Conservation (phyloP, 64 coral and sea anemone species). For the Stylophora pistillata region DNA sequence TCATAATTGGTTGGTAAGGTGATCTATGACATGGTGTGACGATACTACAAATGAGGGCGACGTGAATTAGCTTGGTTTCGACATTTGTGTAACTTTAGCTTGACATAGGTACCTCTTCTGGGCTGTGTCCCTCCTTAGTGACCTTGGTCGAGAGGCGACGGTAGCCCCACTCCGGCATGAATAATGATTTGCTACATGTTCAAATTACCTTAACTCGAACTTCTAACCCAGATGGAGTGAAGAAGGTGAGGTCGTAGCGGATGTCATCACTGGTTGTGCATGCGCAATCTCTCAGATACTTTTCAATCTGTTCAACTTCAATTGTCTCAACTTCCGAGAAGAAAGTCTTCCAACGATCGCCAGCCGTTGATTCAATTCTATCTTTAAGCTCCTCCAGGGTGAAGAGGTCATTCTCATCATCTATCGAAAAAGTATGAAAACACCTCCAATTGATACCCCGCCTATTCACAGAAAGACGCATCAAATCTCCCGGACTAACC, state of each 20-base stretch:
- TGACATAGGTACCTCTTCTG: too few species aligned
- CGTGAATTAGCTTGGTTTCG: too few species aligned
- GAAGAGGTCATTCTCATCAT: not conserved
- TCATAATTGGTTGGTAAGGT: too few species aligned
- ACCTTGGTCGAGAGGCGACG: too few species aligned
- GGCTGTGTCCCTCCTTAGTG: too few species aligned
- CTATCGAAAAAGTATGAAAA: not conserved
- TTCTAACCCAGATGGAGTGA: slow-evolving; percentile 15
- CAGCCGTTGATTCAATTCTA: not conserved
- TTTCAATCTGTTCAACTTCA: not conserved
- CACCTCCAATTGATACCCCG: not conserved
- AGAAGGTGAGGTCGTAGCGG: slow-evolving; percentile 12
- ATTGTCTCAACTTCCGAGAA: not conserved
- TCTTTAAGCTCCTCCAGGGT: not conserved
- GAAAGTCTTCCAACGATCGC: not conserved
- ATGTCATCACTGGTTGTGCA: not conserved
- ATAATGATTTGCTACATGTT: not conserved
- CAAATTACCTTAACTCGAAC: slow-evolving; percentile 21
- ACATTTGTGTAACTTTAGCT: too few species aligned
- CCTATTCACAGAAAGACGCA: too few species aligned
- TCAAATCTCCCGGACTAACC: not conserved
- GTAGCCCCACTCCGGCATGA: too few species aligned
- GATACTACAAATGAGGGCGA: too few species aligned
- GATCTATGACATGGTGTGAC: too few species aligned
- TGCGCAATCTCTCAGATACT: not conserved